Percentiles rank a stretch among this genome's conserved stretches.
These are phyloP conservation scores for Alviniconcha marisindica DNA, from an alignment of 1,140 invertebrate species.

Conservation along the genomic window DNA sequence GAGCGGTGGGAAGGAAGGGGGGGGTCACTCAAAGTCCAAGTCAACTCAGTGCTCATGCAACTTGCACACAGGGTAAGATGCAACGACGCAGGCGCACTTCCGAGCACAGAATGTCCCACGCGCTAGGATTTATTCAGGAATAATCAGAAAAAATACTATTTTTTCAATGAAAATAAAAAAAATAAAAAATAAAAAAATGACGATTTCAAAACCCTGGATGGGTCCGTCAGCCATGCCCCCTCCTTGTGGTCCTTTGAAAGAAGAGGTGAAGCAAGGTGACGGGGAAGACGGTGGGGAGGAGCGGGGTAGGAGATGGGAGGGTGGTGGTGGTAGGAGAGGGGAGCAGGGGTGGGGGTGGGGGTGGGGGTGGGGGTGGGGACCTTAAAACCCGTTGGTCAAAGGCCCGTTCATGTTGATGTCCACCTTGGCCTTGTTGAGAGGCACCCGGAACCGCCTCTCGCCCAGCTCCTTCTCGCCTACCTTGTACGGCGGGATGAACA, in stretches of 20 bases:
- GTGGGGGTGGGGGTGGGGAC: not conserved
- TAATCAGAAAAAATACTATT: too few species aligned
- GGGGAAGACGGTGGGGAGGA: not conserved
- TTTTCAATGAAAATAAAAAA: not conserved
- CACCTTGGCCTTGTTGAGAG: conserved; percentile 23
- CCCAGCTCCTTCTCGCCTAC: conserved; percentile 8
- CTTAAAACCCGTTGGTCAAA: conserved; percentile 30
- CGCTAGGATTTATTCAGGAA: too few species aligned
- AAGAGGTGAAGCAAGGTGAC: not conserved
- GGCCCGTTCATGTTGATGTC: conserved; percentile 40
- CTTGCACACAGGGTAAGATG: too few species aligned
- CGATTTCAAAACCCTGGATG: not conserved
- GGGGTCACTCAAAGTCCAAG: too few species aligned
- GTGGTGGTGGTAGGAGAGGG: too few species aligned
- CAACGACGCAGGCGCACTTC: too few species aligned
- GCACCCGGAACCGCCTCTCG: conserved; percentile 15
- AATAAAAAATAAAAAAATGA: not conserved
- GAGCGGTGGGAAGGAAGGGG: too few species aligned
- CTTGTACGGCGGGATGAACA: conserved; percentile 47
- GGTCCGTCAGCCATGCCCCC: not conserved
- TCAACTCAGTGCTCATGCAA: too few species aligned
- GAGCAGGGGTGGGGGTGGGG: not conserved
- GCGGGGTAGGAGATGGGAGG: too few species aligned
- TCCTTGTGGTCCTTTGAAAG: not conserved
- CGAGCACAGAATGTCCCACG: too few species aligned